Percentiles rank a stretch among this genome's conserved stretches.
phyloP scores from a whole-genome alignment of 2,888 invertebrate species.

The Agapostemon virescens region DNA sequence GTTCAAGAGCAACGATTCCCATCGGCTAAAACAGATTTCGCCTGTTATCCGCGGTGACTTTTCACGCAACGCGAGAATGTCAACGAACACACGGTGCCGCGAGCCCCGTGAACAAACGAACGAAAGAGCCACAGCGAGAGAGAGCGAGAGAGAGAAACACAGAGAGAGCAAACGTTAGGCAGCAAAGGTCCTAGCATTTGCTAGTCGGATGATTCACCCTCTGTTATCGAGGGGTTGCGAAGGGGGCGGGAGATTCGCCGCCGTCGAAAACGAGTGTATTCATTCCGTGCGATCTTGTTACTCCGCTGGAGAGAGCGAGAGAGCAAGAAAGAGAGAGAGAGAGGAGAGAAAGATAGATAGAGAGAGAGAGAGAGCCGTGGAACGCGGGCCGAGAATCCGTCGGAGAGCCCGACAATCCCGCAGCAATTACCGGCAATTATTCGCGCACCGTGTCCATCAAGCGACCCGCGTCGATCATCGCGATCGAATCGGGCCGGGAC shows the following conservation, averaged over 20 bases:
- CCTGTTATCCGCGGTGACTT: slow-evolving; percentile 41
- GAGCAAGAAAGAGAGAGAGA: not conserved
- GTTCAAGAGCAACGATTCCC: slow-evolving; percentile 4
- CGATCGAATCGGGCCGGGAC: not conserved
- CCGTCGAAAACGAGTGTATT: slow-evolving; percentile 30
- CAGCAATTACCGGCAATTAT: slow-evolving; percentile 43
- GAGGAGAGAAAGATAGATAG: not conserved
- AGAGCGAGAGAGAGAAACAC: not conserved
- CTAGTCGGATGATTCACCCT: slow-evolving; percentile 36
- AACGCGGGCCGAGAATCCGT: slow-evolving; percentile 1
- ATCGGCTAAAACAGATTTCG: slow-evolving; percentile 12
- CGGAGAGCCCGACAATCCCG: slow-evolving; percentile 33
- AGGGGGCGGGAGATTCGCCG: not conserved
- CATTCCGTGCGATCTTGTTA: slow-evolving; percentile 32
- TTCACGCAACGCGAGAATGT: slow-evolving; percentile 59
- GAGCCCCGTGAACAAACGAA: not conserved
- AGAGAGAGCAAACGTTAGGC: not conserved
- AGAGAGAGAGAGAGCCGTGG: not conserved
- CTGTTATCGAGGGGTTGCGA: slow-evolving; percentile 13
- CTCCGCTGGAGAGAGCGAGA: not conserved
- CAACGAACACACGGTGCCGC: slow-evolving; percentile 30
- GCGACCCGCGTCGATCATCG: not conserved
- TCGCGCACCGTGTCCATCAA: slow-evolving; percentile 21
- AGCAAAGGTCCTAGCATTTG: slow-evolving; percentile 48
- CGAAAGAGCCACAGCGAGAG: not conserved